Base-by-base conservation (phyloP, 64 coral and sea anemone genomes). In the Platygyra sinensis region DNA sequence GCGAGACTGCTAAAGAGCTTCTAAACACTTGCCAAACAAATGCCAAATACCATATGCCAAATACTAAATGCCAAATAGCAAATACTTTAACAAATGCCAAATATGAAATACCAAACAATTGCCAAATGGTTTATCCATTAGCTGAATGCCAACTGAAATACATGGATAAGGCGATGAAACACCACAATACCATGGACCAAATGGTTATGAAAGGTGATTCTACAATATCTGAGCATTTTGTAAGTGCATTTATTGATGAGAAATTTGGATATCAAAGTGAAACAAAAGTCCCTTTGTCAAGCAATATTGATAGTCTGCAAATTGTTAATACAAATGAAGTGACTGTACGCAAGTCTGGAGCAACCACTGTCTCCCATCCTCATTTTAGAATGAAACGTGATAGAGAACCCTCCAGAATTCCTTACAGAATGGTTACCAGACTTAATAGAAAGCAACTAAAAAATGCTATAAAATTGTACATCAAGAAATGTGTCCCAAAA, bases 391-490 rank as follows among this genome's bases (percentile, higher is more conserved):
- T 24, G 27, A 84, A 15, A 60, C 60, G 81, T 65, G 60, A 84
- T 29, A 84, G 61, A 84, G 60, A 84, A 84, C 81, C 81, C 60
- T 67, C 81, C 27, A 84, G 81, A 60, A 84, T 84, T 63, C 42
- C 81, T 63, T 84, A 84, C 81, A 83, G 54, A 55, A 83, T 62
- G 55, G 80, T 83, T 65, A 83, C 55, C 28, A 84, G 30, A 84
- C 83, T 86, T 72, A 12, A 24, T 72, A 72, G 65, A 72, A 69
- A 39, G 52, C n/a, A 86, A 65, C 5, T 84, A 39, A 46, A 38
- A 65, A 72, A 72, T 62, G 5, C 30, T 0, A 64, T 72, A 25
- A 86, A 86, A 55, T 86, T 72, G 42, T 86, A 52, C 60, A 28
- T 86, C 16, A 86, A 72, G 83, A 86, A 33, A 72, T 78, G 76